These are phyloP conservation scores for Maniola hyperantus DNA, from an alignment of 2,888 invertebrate species.

Conservation along the genomic window DNA sequence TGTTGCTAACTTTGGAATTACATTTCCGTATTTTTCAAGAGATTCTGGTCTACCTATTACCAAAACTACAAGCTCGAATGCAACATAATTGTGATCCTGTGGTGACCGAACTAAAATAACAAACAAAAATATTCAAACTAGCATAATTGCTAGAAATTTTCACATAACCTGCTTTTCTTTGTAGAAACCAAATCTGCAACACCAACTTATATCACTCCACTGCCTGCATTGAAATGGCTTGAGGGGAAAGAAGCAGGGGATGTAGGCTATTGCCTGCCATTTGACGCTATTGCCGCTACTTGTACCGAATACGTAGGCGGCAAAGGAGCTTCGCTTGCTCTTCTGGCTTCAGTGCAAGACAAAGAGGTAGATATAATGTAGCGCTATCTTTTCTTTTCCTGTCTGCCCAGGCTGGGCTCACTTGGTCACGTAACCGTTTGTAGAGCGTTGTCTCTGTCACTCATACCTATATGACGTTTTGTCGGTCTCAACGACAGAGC, in stretches of 20 bases:
- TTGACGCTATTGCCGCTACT: conserved; percentile 75
- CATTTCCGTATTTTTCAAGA: too few species aligned
- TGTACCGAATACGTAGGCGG: conserved; percentile 86
- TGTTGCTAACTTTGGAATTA: too few species aligned
- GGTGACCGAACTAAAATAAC: too few species aligned
- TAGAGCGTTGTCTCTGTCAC: too few species aligned
- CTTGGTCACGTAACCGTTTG: not conserved
- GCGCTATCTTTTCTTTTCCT: too few species aligned
- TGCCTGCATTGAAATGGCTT: conserved; percentile 57
- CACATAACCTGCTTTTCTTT: not conserved
- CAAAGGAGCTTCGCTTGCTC: conserved; percentile 89
- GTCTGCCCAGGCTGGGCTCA: not conserved
- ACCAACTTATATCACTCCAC: conserved; percentile 43
- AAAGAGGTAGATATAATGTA: conserved; percentile 60
- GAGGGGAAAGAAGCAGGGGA: conserved; percentile 49
- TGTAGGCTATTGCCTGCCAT: conserved; percentile 62
- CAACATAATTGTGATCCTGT: too few species aligned
- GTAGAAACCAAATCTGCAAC: conserved; percentile 47
- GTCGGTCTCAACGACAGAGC: too few species aligned
- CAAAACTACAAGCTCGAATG: too few species aligned
- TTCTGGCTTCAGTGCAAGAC: conserved; percentile 75
- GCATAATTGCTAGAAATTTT: too few species aligned
- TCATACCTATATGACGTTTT: too few species aligned
- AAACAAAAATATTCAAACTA: too few species aligned
- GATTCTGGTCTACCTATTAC: too few species aligned